Conservation (phyloP, 2,797 vertebrate species). For the Sparus aurata region DNA sequence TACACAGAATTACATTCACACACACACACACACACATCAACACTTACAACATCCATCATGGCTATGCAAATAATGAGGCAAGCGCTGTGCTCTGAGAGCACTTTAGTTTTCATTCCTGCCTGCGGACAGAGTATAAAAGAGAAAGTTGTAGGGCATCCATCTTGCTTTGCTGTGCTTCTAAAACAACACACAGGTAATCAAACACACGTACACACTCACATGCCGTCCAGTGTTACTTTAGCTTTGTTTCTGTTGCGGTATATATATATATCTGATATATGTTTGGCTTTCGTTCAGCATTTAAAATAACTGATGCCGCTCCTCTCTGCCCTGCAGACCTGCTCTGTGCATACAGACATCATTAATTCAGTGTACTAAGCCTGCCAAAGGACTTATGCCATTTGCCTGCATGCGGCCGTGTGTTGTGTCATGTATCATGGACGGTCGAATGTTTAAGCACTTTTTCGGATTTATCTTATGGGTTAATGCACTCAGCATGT, state of each 20-base stretch:
- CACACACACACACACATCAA: slow-evolving; percentile 31
- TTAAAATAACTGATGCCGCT: slow-evolving; percentile 70
- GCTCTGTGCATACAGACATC: slow-evolving; percentile 48
- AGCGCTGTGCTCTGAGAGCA: slow-evolving; percentile 45
- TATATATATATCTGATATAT: slow-evolving; percentile 65
- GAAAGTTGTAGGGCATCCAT: slow-evolving; percentile 61
- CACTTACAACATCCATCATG: slow-evolving; percentile 55
- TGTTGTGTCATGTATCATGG: slow-evolving; percentile 8
- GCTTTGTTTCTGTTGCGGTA: slow-evolving; percentile 37
- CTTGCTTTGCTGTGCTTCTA: slow-evolving; percentile 57
- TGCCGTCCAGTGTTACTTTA: background rate
- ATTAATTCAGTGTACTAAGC: slow-evolving; percentile 72
- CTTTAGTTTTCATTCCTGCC: slow-evolving; percentile 59
- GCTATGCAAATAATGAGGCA: slow-evolving; percentile 58
- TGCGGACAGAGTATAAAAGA: slow-evolving; percentile 43
- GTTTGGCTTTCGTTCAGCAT: slow-evolving; percentile 58
- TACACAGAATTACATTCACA: slow-evolving; percentile 19
- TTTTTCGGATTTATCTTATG: slow-evolving; percentile 53
- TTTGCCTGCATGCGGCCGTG: slow-evolving; percentile 21
- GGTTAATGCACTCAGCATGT: slow-evolving; percentile 52
- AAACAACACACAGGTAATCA: slow-evolving; percentile 40
- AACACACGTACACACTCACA: slow-evolving; percentile 10
- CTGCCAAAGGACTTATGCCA: slow-evolving; percentile 55
- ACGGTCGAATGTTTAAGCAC: slow-evolving; percentile 25
- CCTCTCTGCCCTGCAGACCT: slow-evolving; percentile 43